Evolutionary conservation across 2,113 vertebrate species (phyloP).

Genomic region (Bagarius yarrelli): DNA sequence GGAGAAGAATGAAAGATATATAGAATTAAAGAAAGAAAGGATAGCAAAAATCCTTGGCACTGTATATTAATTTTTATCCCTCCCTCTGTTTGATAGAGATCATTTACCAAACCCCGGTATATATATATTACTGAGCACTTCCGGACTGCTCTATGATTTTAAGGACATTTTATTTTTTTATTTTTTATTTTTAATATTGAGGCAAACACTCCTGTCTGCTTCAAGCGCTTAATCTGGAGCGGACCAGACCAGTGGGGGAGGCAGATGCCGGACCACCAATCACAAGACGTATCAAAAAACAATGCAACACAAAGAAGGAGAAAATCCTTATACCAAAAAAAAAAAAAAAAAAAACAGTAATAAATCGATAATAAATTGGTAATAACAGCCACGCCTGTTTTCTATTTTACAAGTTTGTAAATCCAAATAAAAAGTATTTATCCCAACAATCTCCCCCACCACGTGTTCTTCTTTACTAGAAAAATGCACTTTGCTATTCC

Average conservation of each 20-base stretch:
- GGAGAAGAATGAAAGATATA: not conserved
- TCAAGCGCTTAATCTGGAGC: conserved; percentile 75
- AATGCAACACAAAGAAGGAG: conserved; percentile 64
- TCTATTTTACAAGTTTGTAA: conserved; percentile 93
- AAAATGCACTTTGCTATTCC: conserved; percentile 83
- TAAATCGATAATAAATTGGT: conserved; percentile 76
- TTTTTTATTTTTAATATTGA: conserved; percentile 70
- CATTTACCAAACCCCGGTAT: conserved; percentile 81
- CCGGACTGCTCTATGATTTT: conserved; percentile 71
- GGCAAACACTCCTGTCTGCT: conserved; percentile 74
- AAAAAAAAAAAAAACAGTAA: conserved; percentile 77
- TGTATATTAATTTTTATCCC: conserved; percentile 80
- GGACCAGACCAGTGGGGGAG: conserved; percentile 80
- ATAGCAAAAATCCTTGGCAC: conserved; percentile 85
- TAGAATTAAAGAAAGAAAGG: conserved; percentile 45
- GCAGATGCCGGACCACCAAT: conserved; percentile 82
- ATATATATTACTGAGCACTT: conserved; percentile 82
- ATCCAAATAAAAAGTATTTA: conserved; percentile 78
- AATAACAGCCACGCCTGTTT: conserved; percentile 77
- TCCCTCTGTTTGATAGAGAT: conserved; percentile 81
- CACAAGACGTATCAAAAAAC: conserved; percentile 86
- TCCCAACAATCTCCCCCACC: conserved; percentile 45
- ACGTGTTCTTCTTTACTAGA: conserved; percentile 24
- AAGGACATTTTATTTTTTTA: conserved; percentile 55
- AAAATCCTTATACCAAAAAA: conserved; percentile 70